Evolutionary conservation across 2,888 invertebrate species (phyloP), one percentile per base, ranked within the genome.

Genomic region (Tetropium fuscum): DNA sequence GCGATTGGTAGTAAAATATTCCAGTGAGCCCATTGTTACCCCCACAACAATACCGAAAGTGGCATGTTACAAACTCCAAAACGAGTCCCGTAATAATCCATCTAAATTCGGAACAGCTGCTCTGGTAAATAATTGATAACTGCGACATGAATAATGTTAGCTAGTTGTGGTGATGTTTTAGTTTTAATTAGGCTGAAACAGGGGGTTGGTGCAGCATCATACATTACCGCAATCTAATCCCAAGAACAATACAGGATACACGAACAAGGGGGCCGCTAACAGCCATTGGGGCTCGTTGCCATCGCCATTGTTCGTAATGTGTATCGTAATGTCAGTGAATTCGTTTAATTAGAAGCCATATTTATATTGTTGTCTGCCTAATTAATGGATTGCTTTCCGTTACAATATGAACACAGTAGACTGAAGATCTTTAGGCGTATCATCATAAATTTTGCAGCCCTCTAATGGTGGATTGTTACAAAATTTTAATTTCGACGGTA

Each of bases 141-240:
- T 51, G 51, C 51, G 40, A 40, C 51, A 51, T 51, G 51, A 51
- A 51, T 51, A 51, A 51, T 51, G 47, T 40, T 36, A 27, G 49
- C 48, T 40, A 51, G 55, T 60, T 55, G 44, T 40, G 48, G 55
- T 59, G 62, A 61, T 58, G 63, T 66, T 68, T 64, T 61, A 58
- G 63, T 66, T 68, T 63, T 63, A 60, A 69, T 65, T 59, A 53
- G 57, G 51, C 54, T 43, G 36, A 48, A 48, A 40, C 13, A 38
- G 53, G 54, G n/a, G 36, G 44, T 36, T 19, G 51, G 55, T 25
- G 48, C 32, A 41, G 54, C 32, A 51, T 55, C 58, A 62, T 69
- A 61, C 62, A 66, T 61, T 60, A 65, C 66, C 65, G 57, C 66
- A 66, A 63, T 63, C 60, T 53, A 67, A 59, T 58, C 54, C 63